Conservation (phyloP, 2,888 invertebrate species). For the Drosophila subquinaria region DNA sequence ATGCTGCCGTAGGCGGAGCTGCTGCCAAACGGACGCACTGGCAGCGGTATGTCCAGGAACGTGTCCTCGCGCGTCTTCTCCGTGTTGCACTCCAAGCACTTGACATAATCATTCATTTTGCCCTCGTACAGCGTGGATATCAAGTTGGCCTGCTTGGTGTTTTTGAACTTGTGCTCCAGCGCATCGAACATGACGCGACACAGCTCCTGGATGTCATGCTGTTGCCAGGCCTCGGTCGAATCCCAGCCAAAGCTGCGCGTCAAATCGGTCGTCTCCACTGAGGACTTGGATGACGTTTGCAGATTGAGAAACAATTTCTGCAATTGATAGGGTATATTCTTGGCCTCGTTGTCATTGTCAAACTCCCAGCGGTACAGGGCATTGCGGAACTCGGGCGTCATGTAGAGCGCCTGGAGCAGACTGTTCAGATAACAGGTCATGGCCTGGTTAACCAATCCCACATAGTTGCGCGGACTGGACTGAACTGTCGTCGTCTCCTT, state of each 20-base stretch:
- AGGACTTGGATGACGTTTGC: slow-evolving; percentile 92
- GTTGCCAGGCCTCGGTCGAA: slow-evolving; percentile 95
- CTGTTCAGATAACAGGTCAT: slow-evolving; percentile 97
- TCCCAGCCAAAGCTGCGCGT: slow-evolving; percentile 97
- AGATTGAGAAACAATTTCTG: slow-evolving; percentile 94
- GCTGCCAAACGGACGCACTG: slow-evolving; percentile 93
- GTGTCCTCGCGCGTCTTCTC: slow-evolving; percentile 93
- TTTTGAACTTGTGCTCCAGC: slow-evolving; percentile 92
- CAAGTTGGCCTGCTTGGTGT: slow-evolving; percentile 92
- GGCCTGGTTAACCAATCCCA: slow-evolving; percentile 94
- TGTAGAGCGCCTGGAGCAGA: slow-evolving; percentile 93
- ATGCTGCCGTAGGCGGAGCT: slow-evolving; percentile 91
- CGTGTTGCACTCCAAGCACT: slow-evolving; percentile 93
- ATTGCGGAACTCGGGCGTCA: slow-evolving; percentile 97
- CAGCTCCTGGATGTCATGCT: slow-evolving; percentile 96
- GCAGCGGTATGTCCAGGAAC: slow-evolving; percentile 94
- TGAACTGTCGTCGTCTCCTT: background rate
- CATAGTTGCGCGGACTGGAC: slow-evolving; percentile 86
- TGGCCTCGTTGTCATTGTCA: slow-evolving; percentile 89
- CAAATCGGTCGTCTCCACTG: slow-evolving; percentile 94
- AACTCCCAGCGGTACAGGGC: slow-evolving; percentile 94
- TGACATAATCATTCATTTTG: slow-evolving; percentile 95
- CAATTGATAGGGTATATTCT: slow-evolving; percentile 94
- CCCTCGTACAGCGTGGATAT: slow-evolving; percentile 92
- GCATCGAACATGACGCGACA: slow-evolving; percentile 97